Base-by-base conservation (phyloP, 2,797 vertebrate genomes). In the Aulostomus chinensis region DNA sequence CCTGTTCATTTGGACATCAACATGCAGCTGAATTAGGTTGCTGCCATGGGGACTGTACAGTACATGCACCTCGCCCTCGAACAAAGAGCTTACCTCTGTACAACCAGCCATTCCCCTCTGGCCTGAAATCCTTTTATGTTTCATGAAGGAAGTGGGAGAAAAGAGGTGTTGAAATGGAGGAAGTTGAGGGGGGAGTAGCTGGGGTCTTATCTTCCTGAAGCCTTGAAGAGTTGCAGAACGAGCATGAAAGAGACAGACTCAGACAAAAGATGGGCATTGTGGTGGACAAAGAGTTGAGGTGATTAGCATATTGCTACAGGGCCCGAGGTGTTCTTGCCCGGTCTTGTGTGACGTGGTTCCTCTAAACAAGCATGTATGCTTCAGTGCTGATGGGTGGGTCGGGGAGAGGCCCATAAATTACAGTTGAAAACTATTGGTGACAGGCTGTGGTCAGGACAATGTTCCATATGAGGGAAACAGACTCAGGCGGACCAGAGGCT, bases 261-360 rank as follows among this genome's bases (percentile, higher is more conserved):
- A 62, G 55, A 57, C 50, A 62, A 58, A 66, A 7, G 31, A 64
- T 43, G 58, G 56, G 62, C 49, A 14, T 43, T 28, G 40, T 49
- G 68, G 28, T 12, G 30, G 65, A 42, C 20, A 56, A 30, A 38
- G 56, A 41, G 69, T 69, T 80, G 54, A 74, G 60, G 61, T 16
- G 49, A 85, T 87, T 83, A 80, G 67, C 83, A 82, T 80, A 78
- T 73, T 68, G 70, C 70, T 70, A 65, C 47, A 58, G 54, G 71
- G 70, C 40, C 30, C 21, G 37, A 48, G 50, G 29, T 58, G 33
- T 52, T 40, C 57, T 53, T 33, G 22, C 17, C 38, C 33, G n/a
- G n/a, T n/a, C n/a, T n/a, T n/a, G n/a, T 14, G 18, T 57, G 51
- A 28, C 53, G 39, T 35, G 3, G 12, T 36, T 54, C 21, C 9